A percentile compares a stretch with the other conserved stretches of the same genome.
Conservation (phyloP, 2,797 vertebrate species). For the Lacerta viridis region DNA sequence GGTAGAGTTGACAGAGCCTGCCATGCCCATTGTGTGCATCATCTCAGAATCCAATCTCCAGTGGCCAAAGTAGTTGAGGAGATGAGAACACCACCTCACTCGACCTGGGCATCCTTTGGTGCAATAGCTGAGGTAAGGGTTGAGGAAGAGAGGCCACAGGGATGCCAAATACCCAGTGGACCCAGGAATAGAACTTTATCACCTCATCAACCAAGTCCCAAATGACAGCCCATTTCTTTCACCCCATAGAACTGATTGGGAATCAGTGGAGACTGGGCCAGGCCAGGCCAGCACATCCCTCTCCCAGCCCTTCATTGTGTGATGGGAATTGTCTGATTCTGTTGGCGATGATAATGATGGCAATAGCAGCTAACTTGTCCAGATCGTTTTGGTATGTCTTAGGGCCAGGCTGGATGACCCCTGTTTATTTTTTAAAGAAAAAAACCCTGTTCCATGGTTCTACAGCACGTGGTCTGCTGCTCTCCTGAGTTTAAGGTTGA, state of each 20-base stretch:
- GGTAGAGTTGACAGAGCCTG: too few species aligned
- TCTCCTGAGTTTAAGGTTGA: slow-evolving; percentile 62
- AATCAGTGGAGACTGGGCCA: background rate
- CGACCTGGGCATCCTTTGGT: too few species aligned
- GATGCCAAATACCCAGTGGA: too few species aligned
- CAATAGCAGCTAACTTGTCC: background rate
- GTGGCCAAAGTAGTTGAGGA: too few species aligned
- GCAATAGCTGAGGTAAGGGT: too few species aligned
- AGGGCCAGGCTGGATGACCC: background rate
- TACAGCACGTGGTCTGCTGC: background rate
- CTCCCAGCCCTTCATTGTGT: background rate
- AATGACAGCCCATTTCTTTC: background rate
- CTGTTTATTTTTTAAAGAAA: too few species aligned
- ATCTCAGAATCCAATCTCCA: too few species aligned
- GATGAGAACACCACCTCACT: too few species aligned
- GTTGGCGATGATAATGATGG: background rate
- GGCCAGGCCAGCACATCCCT: background rate
- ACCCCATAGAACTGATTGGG: background rate
- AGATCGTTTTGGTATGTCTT: background rate
- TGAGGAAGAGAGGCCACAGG: too few species aligned
- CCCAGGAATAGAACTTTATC: too few species aligned
- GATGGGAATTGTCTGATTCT: too few species aligned
- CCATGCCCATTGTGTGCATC: too few species aligned
- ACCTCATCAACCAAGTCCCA: background rate
- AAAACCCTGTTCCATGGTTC: background rate